Conservation (phyloP, 2,888 invertebrate genomes). For the Caenorhabditis macrosperma region DNA sequence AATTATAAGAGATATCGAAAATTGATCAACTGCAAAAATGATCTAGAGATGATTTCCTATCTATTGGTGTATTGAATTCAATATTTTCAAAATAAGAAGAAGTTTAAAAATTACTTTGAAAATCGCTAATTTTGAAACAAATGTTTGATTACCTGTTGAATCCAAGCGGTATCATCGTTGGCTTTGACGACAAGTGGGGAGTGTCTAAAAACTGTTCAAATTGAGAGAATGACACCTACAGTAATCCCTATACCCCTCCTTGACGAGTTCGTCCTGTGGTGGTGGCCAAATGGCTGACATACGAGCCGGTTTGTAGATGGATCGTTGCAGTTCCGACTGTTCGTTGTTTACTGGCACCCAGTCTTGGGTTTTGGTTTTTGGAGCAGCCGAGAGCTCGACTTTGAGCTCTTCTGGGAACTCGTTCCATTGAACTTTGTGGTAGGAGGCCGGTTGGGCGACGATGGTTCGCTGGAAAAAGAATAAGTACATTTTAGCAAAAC, state of each 20-base stretch:
- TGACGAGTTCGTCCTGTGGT: slow-evolving; percentile 72
- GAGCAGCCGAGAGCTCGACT: slow-evolving; percentile 68
- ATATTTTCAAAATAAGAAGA: too few species aligned
- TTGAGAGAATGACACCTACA: not conserved
- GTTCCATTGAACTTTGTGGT: slow-evolving; percentile 75
- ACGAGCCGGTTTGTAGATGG: slow-evolving; percentile 72
- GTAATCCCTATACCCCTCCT: slow-evolving; percentile 61
- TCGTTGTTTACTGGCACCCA: slow-evolving; percentile 75
- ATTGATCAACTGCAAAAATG: too few species aligned
- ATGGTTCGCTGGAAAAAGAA: slow-evolving; percentile 74
- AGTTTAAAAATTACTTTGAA: not conserved
- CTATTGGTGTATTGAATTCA: too few species aligned
- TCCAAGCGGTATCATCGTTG: slow-evolving; percentile 75
- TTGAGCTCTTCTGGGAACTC: slow-evolving; percentile 76
- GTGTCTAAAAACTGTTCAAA: slow-evolving; percentile 48
- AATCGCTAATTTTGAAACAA: too few species aligned
- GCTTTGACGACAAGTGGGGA: slow-evolving; percentile 64
- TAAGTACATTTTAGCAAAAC: too few species aligned
- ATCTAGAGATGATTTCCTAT: too few species aligned
- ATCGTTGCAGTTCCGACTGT: slow-evolving; percentile 66
- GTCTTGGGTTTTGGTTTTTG: slow-evolving; percentile 76
- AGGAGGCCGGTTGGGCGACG: slow-evolving; percentile 73
- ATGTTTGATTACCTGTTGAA: slow-evolving; percentile 68
- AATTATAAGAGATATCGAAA: too few species aligned
- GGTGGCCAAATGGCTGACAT: slow-evolving; percentile 78